Conservation (phyloP, 2,797 vertebrate genomes). For the Catostomus latipinnis region DNA sequence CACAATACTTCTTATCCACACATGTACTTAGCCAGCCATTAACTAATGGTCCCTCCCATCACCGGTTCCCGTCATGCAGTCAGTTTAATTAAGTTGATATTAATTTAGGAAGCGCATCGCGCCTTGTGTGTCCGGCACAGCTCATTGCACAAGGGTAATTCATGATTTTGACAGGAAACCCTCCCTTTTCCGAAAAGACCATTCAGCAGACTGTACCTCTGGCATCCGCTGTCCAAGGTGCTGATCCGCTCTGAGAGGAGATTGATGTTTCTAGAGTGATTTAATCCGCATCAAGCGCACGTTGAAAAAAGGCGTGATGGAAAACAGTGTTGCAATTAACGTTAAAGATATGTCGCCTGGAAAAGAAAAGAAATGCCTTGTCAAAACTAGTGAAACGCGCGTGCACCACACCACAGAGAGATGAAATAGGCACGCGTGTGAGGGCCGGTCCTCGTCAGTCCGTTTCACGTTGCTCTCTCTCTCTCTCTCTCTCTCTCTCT, state of each 20-base stretch:
- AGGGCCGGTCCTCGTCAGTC: conserved; percentile 23
- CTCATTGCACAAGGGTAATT: conserved; percentile 47
- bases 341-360: conserved; percentile 29
- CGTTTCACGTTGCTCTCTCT: conserved; percentile 39
- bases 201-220: conserved; percentile 50
- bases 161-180: conserved; percentile 39
- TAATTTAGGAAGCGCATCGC: conserved; percentile 38
- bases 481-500: conserved; percentile 35
- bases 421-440: conserved; percentile 28
- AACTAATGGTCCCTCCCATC: conserved; percentile 23
- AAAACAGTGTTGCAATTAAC: conserved; percentile 12
- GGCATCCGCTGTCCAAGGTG: conserved; percentile 51
- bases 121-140: conserved; percentile 37
- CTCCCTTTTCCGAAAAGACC: conserved; percentile 31
- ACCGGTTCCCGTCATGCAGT: conserved; percentile 5
- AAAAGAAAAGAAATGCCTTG: conserved; percentile 25
- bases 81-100: conserved; percentile 43
- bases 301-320: conserved; percentile 4
- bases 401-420: conserved; percentile 12
- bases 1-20: conserved; percentile 16
- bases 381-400: conserved; percentile 43
- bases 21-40: conserved; percentile 27
- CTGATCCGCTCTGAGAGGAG: conserved; percentile 43
- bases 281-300: conserved; percentile 50
- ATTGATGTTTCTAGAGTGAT: conserved; percentile 49